Base-by-base conservation (phyloP, 2,888 invertebrate genomes). In the Isoperla grammatica region DNA sequence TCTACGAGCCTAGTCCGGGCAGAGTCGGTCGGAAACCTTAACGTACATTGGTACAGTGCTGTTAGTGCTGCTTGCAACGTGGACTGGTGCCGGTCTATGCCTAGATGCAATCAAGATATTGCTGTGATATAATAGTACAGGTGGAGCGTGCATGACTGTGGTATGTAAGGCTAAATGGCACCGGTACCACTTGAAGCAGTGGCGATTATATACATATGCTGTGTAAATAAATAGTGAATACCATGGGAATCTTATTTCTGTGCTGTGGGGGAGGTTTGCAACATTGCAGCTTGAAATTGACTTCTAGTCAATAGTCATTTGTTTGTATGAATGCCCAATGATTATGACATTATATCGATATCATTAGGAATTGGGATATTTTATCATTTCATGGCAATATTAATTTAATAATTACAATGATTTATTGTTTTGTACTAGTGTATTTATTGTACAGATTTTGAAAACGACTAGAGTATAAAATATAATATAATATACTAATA, bases 221-320 rank as follows among this genome's bases (percentile, higher is more conserved):
- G 29, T 29, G 29, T 29, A 29, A 4, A 17, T 46, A 46, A 19
- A 46, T 46, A 46, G 12, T 46, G 19, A 20, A 20, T 46, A 46
- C 17, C 20, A 46, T 46, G 29, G 29, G 29, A 8, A 29, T 29
- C 29, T 29, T 29, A 22, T 46, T 46, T 46, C 46, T 46, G n/a
- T 19, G 20, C 46, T 22, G 3, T 19, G 46, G 46, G 19, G 19
- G 46, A 46, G 46, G 46, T 46, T 22, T 46, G 19, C n/a, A 17
- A 20, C 12, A 19, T 46, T 46, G 46, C 46, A 46, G n/a, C 46
- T 20, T 19, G 22, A 46, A 39, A 19, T 53, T 53, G 37, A 53
- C 53, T 53, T 53, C 53, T 53, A 53, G 53, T 53, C 53, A 37
- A 49, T 53, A 39, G 39, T 45, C 5, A 46, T 29, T 46, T 2